Conservation (phyloP, 1,140 invertebrate genomes). For the Archivesica marissinica region DNA sequence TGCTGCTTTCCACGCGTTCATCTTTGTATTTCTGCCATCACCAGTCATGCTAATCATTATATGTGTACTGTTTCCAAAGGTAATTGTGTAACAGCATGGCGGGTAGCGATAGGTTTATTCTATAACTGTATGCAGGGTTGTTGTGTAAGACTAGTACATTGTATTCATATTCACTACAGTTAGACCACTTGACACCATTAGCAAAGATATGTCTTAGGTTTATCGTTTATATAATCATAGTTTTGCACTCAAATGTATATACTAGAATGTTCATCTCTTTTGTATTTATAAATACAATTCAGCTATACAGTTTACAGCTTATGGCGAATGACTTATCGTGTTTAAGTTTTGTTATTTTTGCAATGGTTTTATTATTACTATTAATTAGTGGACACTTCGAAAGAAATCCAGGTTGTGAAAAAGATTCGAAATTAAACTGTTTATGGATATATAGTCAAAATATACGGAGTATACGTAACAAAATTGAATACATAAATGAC, state of each 20-base stretch:
- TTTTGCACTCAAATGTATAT: background rate
- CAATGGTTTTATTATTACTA: background rate
- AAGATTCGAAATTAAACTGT: background rate
- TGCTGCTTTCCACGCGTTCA: too few relatives aligned
- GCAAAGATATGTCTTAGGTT: too few relatives aligned
- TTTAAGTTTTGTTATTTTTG: background rate
- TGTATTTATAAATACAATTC: background rate
- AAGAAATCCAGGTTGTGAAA: slow-evolving; percentile 5
- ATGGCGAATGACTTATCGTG: background rate
- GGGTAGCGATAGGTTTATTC: background rate
- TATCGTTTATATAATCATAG: too few relatives aligned
- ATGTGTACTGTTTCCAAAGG: too few relatives aligned
- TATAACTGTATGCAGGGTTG: background rate
- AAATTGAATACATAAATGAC: slow-evolving; percentile 27
- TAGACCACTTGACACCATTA: too few relatives aligned
- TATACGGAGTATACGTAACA: slow-evolving; percentile 5
- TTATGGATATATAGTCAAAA: slow-evolving; percentile 8
- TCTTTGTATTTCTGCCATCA: background rate
- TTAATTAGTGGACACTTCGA: background rate
- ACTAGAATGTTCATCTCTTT: background rate
- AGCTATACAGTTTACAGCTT: background rate
- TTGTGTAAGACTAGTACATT: background rate
- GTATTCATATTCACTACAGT: background rate
- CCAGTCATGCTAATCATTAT: background rate
- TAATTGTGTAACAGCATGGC: background rate